Percentiles rank a stretch among this genome's conserved stretches.
Evolutionary conservation across 2,113 vertebrate genomes (phyloP).

Genomic region (Nannospalax galili): DNA sequence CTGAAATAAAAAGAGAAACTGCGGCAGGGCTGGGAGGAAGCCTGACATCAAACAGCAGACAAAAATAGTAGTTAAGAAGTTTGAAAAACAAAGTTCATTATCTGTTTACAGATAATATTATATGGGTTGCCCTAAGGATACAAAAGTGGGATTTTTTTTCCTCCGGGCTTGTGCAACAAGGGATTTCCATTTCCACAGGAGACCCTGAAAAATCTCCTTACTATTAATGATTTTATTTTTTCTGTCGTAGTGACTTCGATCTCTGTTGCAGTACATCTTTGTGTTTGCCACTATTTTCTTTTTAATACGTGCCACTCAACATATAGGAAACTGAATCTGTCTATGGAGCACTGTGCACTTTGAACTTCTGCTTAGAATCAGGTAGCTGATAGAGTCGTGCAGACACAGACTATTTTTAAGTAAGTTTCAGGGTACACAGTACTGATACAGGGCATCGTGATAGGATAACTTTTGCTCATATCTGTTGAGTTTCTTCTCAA

Average conservation of each 20-base stretch:
- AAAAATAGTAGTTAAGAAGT: background rate
- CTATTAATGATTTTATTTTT: constrained; percentile 36
- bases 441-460: background rate
- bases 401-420: background rate
- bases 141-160: constrained; percentile 22
- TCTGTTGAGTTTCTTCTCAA: background rate
- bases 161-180: background rate
- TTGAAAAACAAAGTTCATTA: background rate
- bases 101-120: background rate
- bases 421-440: background rate
- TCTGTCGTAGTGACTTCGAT: constrained; percentile 70
- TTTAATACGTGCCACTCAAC: constrained; percentile 68
- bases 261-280: constrained; percentile 49
- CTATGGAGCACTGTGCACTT: constrained; percentile 65
- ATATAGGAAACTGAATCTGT: constrained; percentile 72
- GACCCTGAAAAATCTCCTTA: background rate
- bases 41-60: background rate
- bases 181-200: constrained; percentile 36
- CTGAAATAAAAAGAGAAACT: background rate
- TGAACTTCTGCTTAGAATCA: background rate
- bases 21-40: background rate
- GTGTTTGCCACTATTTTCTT: constrained; percentile 62
- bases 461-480: background rate
- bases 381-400: background rate
- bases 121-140: background rate